A percentile compares a stretch with the other conserved stretches of the same genome.
Evolutionary conservation across 1,140 invertebrate species (phyloP).

Genomic region (Drosophila trapezifrons): DNA sequence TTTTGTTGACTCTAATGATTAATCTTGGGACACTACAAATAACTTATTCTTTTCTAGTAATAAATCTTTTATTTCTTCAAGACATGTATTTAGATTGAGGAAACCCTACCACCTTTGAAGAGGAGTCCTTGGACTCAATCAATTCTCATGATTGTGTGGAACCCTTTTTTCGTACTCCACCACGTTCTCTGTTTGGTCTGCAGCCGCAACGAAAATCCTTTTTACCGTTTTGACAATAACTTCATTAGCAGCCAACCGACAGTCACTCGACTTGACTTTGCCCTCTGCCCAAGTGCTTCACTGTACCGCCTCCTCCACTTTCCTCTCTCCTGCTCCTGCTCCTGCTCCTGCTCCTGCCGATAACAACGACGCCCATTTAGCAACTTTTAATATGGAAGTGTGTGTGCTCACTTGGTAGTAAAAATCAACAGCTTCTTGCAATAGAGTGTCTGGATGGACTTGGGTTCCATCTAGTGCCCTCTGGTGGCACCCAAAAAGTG

Average conservation of each 20-base stretch:
- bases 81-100: too few relatives aligned
- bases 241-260: constrained; percentile 57
- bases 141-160: background rate
- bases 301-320: background rate
- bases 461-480: constrained; percentile 7
- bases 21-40: too few relatives aligned
- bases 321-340: too few relatives aligned
- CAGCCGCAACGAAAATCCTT: constrained; percentile 27
- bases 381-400: constrained; percentile 53
- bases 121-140: background rate
- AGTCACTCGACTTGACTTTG: constrained; percentile 51
- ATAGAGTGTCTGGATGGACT: constrained; percentile 35
- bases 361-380: constrained; percentile 25
- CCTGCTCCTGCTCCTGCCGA: too few relatives aligned
- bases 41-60: background rate
- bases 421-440: constrained; percentile 55
- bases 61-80: background rate
- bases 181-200: constrained; percentile 5
- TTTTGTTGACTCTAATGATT: too few relatives aligned
- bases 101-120: background rate
- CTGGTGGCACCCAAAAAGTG: constrained; percentile 49
- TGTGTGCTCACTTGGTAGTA: constrained; percentile 48
- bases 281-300: constrained; percentile 15
- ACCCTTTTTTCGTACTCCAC: background rate
- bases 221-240: constrained; percentile 56